A percentile compares a stretch with the other conserved stretches of the same genome.
Evolutionary conservation across 2,113 vertebrate species (phyloP).

Genomic region (Ameiurus melas): DNA sequence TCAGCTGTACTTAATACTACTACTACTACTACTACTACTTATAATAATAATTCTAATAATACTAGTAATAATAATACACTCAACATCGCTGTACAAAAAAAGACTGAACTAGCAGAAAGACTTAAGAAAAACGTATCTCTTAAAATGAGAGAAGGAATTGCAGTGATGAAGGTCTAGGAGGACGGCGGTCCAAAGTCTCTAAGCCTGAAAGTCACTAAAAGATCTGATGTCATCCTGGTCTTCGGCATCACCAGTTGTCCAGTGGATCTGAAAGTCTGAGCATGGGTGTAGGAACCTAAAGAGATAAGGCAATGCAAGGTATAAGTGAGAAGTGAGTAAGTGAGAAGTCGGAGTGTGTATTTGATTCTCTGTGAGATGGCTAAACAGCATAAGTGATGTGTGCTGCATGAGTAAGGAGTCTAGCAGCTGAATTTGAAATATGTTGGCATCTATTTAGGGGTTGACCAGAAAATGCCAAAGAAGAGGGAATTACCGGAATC

Average conservation of each 20-base stretch:
- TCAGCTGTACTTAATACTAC: too few relatives aligned
- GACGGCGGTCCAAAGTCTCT: not conserved
- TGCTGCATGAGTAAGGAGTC: not conserved
- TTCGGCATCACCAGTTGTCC: not conserved
- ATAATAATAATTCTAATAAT: too few relatives aligned
- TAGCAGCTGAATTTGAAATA: not conserved
- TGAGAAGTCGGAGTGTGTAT: not conserved
- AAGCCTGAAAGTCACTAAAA: not conserved
- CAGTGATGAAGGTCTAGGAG: not conserved
- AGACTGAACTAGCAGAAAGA: not conserved
- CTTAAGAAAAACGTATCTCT: not conserved
- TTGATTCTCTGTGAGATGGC: not conserved
- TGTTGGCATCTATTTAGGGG: not conserved
- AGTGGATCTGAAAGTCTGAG: not conserved
- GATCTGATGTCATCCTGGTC: not conserved
- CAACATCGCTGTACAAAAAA: too few relatives aligned
- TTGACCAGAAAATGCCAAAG: conserved; percentile 7
- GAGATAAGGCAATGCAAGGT: not conserved
- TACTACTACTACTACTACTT: too few relatives aligned
- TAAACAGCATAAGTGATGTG: not conserved
- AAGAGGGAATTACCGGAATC: not conserved
- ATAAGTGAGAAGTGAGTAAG: conserved; percentile 5
- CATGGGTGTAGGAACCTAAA: not conserved
- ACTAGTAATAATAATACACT: too few relatives aligned
- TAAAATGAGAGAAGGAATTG: not conserved